Evolutionary conservation across 2,113 vertebrate genomes (phyloP).

Genomic region (Variabilichromis moorii): DNA sequence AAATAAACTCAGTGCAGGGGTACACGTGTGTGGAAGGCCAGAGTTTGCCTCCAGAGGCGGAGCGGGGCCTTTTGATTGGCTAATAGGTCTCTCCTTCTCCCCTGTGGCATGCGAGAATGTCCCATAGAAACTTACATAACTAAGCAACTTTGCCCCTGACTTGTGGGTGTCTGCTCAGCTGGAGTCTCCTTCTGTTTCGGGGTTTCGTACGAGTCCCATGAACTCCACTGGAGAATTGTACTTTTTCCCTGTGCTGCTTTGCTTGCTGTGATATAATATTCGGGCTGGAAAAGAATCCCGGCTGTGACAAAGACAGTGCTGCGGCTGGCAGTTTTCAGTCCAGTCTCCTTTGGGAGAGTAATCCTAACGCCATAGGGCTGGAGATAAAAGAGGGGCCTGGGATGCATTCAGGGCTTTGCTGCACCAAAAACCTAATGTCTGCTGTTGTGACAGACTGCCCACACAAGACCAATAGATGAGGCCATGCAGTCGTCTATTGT

Average conservation of each 20-base stretch:
- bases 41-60: slow-evolving; percentile 18
- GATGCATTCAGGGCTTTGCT: slow-evolving; percentile 60
- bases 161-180: slow-evolving; percentile 6
- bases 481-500: slow-evolving; percentile 16
- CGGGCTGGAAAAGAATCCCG: not conserved
- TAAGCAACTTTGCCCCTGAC: slow-evolving; percentile 25
- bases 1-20: slow-evolving; percentile 40
- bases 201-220: not conserved
- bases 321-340: slow-evolving; percentile 45
- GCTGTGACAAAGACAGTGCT: slow-evolving; percentile 57
- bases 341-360: slow-evolving; percentile 47
- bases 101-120: slow-evolving; percentile 22
- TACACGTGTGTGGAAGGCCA: slow-evolving; percentile 51
- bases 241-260: not conserved
- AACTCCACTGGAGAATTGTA: not conserved
- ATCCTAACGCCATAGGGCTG: slow-evolving; percentile 44
- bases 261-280: slow-evolving; percentile 16
- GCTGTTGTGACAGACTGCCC: slow-evolving; percentile 37
- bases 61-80: slow-evolving; percentile 28
- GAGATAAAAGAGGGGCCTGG: slow-evolving; percentile 58
- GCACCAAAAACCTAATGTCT: slow-evolving; percentile 20
- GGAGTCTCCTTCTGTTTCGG: slow-evolving; percentile 12
- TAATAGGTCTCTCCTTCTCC: not conserved
- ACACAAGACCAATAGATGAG: not conserved
- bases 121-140: slow-evolving; percentile 49